These are phyloP conservation scores for Terebella lapidaria DNA, from an alignment of 2,888 invertebrate species.

Conservation along the genomic window DNA sequence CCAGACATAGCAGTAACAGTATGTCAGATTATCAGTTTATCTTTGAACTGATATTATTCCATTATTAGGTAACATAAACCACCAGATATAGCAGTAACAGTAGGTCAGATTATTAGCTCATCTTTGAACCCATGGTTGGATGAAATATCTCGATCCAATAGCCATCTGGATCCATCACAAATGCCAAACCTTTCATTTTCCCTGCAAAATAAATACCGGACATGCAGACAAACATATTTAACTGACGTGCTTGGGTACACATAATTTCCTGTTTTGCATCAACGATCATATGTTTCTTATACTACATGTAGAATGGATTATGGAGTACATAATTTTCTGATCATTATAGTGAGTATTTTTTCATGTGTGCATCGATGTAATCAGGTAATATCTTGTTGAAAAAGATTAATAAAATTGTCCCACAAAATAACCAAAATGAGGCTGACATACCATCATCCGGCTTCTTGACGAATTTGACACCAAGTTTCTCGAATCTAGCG, in stretches of 20 bases:
- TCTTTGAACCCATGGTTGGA: slow-evolving; percentile 33
- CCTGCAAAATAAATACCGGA: slow-evolving; percentile 60
- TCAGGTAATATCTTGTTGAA: no score
- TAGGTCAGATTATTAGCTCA: background rate
- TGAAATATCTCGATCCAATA: slow-evolving; percentile 92
- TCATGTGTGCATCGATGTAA: no score
- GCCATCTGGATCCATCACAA: slow-evolving; percentile 92
- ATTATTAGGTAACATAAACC: no score
- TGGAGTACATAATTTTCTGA: background rate
- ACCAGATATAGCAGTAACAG: no score
- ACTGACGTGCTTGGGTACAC: no score
- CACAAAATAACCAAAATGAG: slow-evolving; percentile 2
- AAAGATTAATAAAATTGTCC: no score
- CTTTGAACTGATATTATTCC: no score
- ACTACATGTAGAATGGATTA: background rate
- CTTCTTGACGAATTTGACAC: slow-evolving; percentile 83
- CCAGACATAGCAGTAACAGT: no score
- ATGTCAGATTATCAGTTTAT: no score
- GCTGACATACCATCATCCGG: slow-evolving; percentile 66
- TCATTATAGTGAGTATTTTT: no score
- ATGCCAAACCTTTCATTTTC: slow-evolving; percentile 89
- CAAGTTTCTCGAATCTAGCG: slow-evolving; percentile 76
- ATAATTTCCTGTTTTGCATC: no score
- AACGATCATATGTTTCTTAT: background rate
- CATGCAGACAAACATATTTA: no score